Conservation (phyloP, 2,888 invertebrate species). For the Globia sparganii region DNA sequence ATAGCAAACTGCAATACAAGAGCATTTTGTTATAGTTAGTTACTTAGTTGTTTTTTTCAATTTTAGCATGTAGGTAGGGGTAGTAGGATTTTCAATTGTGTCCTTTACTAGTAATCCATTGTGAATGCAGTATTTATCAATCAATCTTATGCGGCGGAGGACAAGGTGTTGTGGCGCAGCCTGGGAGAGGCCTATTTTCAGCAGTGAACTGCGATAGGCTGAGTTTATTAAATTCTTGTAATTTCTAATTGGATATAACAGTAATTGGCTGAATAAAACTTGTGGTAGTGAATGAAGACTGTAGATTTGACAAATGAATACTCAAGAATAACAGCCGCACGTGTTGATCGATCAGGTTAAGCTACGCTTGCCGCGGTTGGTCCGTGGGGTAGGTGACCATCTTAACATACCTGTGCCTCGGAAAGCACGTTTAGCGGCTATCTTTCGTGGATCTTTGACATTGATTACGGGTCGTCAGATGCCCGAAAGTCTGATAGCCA, state of each 20-base stretch:
- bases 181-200: too few species aligned
- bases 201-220: background rate
- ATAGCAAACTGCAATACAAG: conserved; percentile 2
- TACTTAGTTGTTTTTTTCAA: background rate
- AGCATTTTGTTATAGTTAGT: background rate
- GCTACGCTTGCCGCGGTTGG: too few species aligned
- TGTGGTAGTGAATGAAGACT: background rate
- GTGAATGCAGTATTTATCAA: background rate
- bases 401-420: too few species aligned
- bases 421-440: too few species aligned
- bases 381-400: too few species aligned
- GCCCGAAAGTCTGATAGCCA: too few species aligned
- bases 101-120: too few species aligned
- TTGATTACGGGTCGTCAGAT: too few species aligned
- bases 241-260: background rate
- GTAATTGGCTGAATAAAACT: background rate
- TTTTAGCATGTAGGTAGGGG: too few species aligned
- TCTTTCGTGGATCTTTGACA: too few species aligned
- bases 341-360: too few species aligned
- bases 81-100: background rate
- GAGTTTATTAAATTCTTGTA: background rate
- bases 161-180: background rate
- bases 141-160: background rate
- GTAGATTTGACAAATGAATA: background rate
- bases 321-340: background rate